Evolutionary conservation across 2,113 vertebrate species (phyloP).

Genomic region (Diphyllodes magnificus): DNA sequence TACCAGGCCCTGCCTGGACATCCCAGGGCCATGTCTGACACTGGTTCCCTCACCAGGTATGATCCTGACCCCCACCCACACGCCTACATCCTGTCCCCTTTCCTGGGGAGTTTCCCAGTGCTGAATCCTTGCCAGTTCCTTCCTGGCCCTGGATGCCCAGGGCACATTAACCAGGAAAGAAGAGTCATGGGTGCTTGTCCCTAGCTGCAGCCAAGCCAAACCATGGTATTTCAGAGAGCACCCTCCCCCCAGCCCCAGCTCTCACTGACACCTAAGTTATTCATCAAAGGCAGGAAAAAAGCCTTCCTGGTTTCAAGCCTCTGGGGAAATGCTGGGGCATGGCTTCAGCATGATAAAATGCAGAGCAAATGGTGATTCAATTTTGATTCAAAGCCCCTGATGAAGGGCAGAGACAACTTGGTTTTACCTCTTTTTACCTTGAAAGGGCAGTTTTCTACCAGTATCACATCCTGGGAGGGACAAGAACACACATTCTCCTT

Average conservation of each 20-base stretch:
- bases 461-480: neutral
- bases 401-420: neutral
- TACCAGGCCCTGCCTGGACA: neutral
- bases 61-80: neutral
- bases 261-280: neutral
- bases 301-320: neutral
- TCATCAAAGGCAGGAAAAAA: neutral
- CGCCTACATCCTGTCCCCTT: rapidly evolving
- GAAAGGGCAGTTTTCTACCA: neutral
- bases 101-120: neutral
- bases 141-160: neutral
- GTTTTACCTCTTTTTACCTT: neutral
- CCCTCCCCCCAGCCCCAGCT: neutral
- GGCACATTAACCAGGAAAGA: neutral
- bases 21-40: neutral
- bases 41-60: neutral
- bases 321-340: neutral
- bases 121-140: neutral
- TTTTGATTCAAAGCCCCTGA: neutral
- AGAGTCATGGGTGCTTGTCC: neutral
- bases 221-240: neutral
- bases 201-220: neutral
- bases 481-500: neutral
- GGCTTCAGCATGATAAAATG: neutral
- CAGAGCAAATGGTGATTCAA: neutral